Evolutionary conservation across 2,797 vertebrate genomes (phyloP), one percentile per base, ranked within the genome.

Genomic region (Salmo trutta): DNA sequence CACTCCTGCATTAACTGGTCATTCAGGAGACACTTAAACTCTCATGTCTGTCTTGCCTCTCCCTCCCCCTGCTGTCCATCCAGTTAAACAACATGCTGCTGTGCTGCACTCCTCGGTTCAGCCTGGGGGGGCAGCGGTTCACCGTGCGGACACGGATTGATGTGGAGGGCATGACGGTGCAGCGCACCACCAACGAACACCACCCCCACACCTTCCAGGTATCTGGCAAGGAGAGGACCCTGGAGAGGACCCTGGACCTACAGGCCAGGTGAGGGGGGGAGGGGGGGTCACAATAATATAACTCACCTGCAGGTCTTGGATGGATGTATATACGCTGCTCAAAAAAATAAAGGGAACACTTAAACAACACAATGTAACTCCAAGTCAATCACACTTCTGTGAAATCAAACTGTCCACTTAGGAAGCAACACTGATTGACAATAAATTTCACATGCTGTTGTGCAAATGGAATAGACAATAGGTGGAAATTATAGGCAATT

Each of bases 41-140:
- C 41, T 41, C 0, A 41, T 41, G 41, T 41, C 41, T 41, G 10
- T 41, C 53, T 51, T 47, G 7, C 3, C 36, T 15, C 64, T 5
- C 4, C 41, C 0, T 21, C 8, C 3, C 1, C 3, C 21, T 0
- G 4, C 78, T 70, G 80, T 59, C 69, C 84, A 6, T 27, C 14
- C 91, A 97, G 97, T 98, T 98, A 90, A 98, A 97, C 94, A 96
- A 96, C 92, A 95, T 96, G 87, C 86, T 98, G 87, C 93, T 98
- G 59, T 97, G 95, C 92, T 98, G 97, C 54, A 92, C 93, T 65
- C 94, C 96, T 2, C 96, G 92, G 83, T 96, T 98, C 88, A 95
- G 96, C 90, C 94, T 97, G 31, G 92, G 95, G 71, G 96, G 96
- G 0, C 93, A 95, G 14, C 93, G 95, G 6, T 97, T 95, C 78